Conservation (phyloP, 1,140 invertebrate species). For the Polypedilum pembai region DNA sequence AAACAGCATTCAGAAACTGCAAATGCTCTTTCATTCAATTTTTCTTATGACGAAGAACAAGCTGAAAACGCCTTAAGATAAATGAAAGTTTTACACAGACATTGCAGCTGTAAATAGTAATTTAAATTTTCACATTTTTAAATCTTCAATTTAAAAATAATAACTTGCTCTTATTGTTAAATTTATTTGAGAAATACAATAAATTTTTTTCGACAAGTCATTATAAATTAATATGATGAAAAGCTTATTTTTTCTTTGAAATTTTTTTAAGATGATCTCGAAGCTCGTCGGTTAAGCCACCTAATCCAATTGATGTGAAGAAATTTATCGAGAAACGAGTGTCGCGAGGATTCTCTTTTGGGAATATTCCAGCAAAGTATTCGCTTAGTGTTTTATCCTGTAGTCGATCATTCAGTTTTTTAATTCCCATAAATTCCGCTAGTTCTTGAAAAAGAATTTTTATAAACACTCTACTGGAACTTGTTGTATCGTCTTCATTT, state of each 20-base stretch:
- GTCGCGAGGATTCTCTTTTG: conserved; percentile 90
- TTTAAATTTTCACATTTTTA: neutral
- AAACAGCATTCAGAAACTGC: neutral
- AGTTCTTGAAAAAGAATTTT: conserved; percentile 97
- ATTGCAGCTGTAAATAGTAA: neutral
- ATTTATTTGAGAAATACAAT: too few relatives aligned
- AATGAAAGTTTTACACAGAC: neutral
- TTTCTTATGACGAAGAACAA: neutral
- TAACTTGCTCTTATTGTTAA: too few relatives aligned
- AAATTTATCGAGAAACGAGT: conserved; percentile 99
- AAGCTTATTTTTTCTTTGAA: conserved; percentile 49
- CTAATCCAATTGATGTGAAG: conserved; percentile 96
- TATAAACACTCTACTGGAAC: conserved; percentile 94
- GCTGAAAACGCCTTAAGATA: neutral
- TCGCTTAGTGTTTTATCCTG: conserved; percentile 79
- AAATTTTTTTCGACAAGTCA: neutral
- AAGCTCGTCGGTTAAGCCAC: conserved; percentile 90
- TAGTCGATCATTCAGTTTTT: conserved; percentile 81
- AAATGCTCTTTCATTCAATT: neutral
- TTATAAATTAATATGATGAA: neutral
- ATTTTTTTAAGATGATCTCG: conserved; percentile 81
- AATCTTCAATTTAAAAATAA: too few relatives aligned
- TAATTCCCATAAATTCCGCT: conserved; percentile 90
- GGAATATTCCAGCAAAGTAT: conserved; percentile 89
- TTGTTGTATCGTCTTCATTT: conserved; percentile 96